Evolutionary conservation across 53 echinoderm and acorn worm genomes (phyloP).

Genomic region (Henricia sp.): DNA sequence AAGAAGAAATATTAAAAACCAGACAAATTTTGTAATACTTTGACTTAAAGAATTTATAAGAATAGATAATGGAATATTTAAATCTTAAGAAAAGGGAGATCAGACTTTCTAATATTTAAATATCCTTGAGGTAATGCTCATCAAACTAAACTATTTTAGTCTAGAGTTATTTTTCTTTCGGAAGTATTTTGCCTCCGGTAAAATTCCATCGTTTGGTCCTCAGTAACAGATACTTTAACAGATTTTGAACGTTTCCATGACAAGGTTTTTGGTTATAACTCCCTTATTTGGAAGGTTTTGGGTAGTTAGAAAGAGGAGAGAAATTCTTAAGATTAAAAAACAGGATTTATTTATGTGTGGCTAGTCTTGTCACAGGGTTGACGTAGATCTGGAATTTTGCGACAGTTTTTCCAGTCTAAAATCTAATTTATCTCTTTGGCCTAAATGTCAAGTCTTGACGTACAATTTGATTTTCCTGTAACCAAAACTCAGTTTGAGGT

Average conservation of each 20-base stretch:
- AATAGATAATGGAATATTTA: neutral
- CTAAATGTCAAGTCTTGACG: neutral
- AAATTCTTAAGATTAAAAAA: constrained; percentile 2
- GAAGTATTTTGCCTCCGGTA: too few species aligned
- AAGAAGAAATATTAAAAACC: neutral
- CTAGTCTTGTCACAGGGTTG: neutral
- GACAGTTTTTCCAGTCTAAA: neutral
- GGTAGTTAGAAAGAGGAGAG: neutral
- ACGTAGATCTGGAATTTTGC: neutral
- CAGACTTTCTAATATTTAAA: too few species aligned
- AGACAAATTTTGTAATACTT: neutral
- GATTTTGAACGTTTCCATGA: too few species aligned
- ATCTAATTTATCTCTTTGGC: neutral
- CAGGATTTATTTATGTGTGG: neutral
- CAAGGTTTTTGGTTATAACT: too few species aligned
- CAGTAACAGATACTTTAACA: too few species aligned
- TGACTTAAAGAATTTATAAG: neutral
- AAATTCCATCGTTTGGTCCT: too few species aligned
- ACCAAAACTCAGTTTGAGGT: neutral
- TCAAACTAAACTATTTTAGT: too few species aligned
- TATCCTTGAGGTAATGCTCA: too few species aligned
- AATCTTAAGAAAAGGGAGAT: neutral
- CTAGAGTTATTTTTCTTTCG: too few species aligned
- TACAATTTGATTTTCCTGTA: neutral
- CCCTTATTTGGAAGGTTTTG: too few species aligned